These are phyloP conservation scores for Metopolophium dirhodum DNA, from an alignment of 1,140 invertebrate genomes.

Conservation along the genomic window DNA sequence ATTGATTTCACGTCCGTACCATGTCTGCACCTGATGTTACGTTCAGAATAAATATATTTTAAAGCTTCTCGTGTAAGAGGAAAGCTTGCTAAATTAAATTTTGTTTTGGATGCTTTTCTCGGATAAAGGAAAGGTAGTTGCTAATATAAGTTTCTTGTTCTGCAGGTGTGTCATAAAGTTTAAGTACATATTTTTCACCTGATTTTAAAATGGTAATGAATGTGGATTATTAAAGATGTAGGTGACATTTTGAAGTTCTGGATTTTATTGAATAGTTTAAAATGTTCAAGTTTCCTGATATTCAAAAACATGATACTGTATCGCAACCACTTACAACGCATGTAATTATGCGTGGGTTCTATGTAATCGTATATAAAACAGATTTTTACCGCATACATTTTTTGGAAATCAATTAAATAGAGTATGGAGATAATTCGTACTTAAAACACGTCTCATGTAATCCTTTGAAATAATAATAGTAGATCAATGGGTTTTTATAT, in stretches of 20 bases:
- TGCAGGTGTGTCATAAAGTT: slow-evolving; percentile 21
- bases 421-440: too few relatives aligned
- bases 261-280: slow-evolving; percentile 3
- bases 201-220: not conserved
- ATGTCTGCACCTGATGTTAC: slow-evolving; percentile 39
- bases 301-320: slow-evolving; percentile 46
- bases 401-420: too few relatives aligned
- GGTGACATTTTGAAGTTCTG: not conserved
- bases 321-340: not conserved
- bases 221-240: slow-evolving; percentile 10
- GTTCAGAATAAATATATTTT: not conserved
- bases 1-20: not conserved
- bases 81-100: not conserved
- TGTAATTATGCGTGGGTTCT: not conserved
- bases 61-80: slow-evolving; percentile 17
- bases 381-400: not conserved
- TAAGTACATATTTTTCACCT: not conserved
- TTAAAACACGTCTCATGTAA: too few relatives aligned
- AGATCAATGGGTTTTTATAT: too few relatives aligned
- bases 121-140: not conserved
- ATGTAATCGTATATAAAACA: not conserved
- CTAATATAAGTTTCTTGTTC: not conserved
- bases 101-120: slow-evolving; percentile 21
- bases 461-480: too few relatives aligned
- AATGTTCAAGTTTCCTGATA: slow-evolving; percentile 57